Conservation (phyloP, 2,888 invertebrate species). For the Abrostola tripartita region DNA sequence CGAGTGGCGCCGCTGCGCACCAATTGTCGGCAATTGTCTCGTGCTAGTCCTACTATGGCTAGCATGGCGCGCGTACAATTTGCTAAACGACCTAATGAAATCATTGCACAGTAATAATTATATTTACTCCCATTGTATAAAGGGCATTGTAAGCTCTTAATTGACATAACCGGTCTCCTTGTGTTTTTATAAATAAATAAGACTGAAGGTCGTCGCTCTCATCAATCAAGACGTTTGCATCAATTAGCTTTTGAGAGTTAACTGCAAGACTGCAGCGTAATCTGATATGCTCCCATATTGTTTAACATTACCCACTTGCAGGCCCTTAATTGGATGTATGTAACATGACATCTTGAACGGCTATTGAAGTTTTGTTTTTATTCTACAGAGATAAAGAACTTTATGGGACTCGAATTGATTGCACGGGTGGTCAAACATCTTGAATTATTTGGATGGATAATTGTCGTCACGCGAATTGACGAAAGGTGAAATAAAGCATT, state of each 20-base stretch:
- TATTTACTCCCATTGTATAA: slow-evolving; percentile 69
- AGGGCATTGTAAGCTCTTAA: slow-evolving; percentile 68
- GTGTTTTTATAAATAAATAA: slow-evolving; percentile 59
- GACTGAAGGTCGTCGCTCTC: slow-evolving; percentile 78
- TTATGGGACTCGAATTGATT: slow-evolving; percentile 45
- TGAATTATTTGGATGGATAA: slow-evolving; percentile 47
- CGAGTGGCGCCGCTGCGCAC: slow-evolving; percentile 80
- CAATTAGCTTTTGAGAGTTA: slow-evolving; percentile 78
- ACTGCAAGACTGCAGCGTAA: slow-evolving; percentile 72
- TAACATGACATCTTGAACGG: slow-evolving; percentile 62
- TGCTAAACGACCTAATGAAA: slow-evolving; percentile 74
- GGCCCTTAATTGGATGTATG: slow-evolving; percentile 69
- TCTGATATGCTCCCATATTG: slow-evolving; percentile 72
- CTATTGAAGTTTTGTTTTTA: slow-evolving; percentile 54
- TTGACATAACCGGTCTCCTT: slow-evolving; percentile 59
- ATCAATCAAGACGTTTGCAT: slow-evolving; percentile 79
- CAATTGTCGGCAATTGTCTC: slow-evolving; percentile 85
- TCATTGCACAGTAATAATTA: slow-evolving; percentile 78
- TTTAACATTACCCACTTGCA: slow-evolving; percentile 54
- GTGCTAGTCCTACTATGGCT: slow-evolving; percentile 63
- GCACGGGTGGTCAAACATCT: slow-evolving; percentile 44
- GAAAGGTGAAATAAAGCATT: slow-evolving; percentile 41
- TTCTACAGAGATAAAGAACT: slow-evolving; percentile 44
- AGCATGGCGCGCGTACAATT: slow-evolving; percentile 63
- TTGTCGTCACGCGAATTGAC: slow-evolving; percentile 51